Conservation (phyloP, 2,888 invertebrate genomes). For the Agrochola lota region DNA sequence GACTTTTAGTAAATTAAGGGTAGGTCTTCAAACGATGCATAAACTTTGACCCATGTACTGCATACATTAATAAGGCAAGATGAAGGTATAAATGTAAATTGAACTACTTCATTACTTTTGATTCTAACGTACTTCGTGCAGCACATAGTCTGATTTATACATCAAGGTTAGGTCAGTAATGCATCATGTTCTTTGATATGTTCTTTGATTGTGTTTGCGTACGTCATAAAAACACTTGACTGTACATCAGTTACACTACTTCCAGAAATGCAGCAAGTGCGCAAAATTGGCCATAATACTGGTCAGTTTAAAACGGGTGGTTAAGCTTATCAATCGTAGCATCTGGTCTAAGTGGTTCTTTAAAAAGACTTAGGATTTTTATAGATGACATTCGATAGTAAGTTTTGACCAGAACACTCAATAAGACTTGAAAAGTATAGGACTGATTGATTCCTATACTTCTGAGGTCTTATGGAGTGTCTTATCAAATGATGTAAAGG, state of each 20-base stretch:
- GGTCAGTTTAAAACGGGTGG: background rate
- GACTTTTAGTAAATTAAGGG: background rate
- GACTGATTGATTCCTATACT: no score
- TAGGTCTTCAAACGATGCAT: background rate
- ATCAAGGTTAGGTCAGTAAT: slow-evolving; percentile 34
- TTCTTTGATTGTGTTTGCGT: slow-evolving; percentile 17
- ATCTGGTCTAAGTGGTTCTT: background rate
- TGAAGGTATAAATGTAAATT: background rate
- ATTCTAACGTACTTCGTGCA: background rate
- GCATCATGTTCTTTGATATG: slow-evolving; percentile 18
- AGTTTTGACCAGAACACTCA: background rate
- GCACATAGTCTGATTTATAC: background rate
- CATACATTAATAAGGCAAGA: background rate
- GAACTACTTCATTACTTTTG: background rate
- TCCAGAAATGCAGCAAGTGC: no score
- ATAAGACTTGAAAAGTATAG: no score
- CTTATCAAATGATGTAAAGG: no score
- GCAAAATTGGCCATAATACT: no score
- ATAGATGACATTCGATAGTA: background rate
- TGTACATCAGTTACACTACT: slow-evolving; percentile 2
- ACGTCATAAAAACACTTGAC: slow-evolving; percentile 28
- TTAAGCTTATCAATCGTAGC: background rate
- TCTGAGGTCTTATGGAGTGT: no score
- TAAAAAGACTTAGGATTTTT: background rate
- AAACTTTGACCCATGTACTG: background rate